Evolutionary conservation across 2,888 invertebrate species (phyloP), one percentile per base, ranked within the genome.

Genomic region (Alsophila aescularia): DNA sequence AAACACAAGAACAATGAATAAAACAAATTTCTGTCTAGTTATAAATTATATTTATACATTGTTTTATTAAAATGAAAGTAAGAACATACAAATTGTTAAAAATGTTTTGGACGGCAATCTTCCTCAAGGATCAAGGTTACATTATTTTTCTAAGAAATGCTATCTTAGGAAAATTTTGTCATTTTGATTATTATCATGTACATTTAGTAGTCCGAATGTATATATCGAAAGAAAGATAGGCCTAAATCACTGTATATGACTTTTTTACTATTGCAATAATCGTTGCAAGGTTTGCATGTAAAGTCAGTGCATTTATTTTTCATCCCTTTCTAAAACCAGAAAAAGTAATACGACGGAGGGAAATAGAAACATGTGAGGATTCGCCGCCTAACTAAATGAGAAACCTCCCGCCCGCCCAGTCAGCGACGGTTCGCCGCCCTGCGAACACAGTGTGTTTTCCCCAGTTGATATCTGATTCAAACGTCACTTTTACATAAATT

Each of bases 341-440:
- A 50, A 60, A 56, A 58, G 60, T 34, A 36, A 58, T 60, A 64
- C 51, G 85, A 72, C 72, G 27, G 82, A 88, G 77, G 58, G 82
- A 76, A 81, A 88, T 64, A 66, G 83, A 73, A 69, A 75, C 72
- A 77, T 58, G 64, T 67, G 72, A 87, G 85, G 86, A 81, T 85
- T 80, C 72, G 75, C 81, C 83, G 78, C 83, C 83, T 72, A 77
- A 78, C 75, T n/a, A n/a, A n/a, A n/a, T n/a, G 72, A 56, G 63
- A 64, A 73, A 73, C 67, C 81, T 78, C 85, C 89, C 88, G 89
- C 90, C 90, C 90, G 88, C 90, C 90, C 90, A 90, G 90, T 90
- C 73, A 76, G 76, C 70, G 71, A 64, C 69, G 73, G 84, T 62
- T 65, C 70, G 75, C 79, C 78, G 85, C 79, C 78, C 82, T 75